Conservation (phyloP, 2,888 invertebrate species). For the Abscondita cerata region DNA sequence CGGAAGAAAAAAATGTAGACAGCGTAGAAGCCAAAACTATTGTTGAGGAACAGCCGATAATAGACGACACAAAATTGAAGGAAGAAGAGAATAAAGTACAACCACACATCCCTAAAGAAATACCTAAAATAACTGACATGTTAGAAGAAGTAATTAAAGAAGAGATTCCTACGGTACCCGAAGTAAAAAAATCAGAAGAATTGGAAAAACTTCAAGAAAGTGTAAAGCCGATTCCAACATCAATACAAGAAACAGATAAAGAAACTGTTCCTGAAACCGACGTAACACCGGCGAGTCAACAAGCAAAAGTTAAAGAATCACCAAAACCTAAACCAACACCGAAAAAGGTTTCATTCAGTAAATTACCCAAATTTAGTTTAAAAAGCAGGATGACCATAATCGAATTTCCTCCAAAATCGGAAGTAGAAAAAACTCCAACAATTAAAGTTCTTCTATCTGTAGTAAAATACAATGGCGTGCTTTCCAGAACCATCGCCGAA, state of each 20-base stretch:
- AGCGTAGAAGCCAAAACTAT: conserved; percentile 41
- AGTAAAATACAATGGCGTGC: conserved; percentile 61
- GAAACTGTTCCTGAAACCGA: conserved; percentile 45
- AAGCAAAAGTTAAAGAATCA: conserved; percentile 68
- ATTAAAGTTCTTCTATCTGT: conserved; percentile 56
- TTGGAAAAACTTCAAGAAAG: no score
- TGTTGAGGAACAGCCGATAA: conserved; percentile 45
- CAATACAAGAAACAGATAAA: conserved; percentile 50
- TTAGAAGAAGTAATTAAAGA: no score
- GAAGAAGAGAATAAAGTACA: conserved; percentile 8
- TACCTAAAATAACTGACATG: no score
- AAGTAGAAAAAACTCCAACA: conserved; percentile 50
- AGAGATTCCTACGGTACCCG: background rate
- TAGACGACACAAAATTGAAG: conserved; percentile 52
- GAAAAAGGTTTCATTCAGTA: conserved; percentile 50
- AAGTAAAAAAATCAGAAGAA: no score
- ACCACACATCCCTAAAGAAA: no score
- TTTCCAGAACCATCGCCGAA: conserved; percentile 71
- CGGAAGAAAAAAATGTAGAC: no score
- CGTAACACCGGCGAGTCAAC: conserved; percentile 61
- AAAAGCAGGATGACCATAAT: conserved; percentile 60
- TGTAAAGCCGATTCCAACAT: conserved; percentile 41
- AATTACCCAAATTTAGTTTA: conserved; percentile 60
- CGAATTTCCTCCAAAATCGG: conserved; percentile 71
- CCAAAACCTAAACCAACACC: conserved; percentile 59